These are phyloP conservation scores for Stenoptilia bipunctidactyla DNA, from an alignment of 2,888 invertebrate genomes.

Conservation along the genomic window DNA sequence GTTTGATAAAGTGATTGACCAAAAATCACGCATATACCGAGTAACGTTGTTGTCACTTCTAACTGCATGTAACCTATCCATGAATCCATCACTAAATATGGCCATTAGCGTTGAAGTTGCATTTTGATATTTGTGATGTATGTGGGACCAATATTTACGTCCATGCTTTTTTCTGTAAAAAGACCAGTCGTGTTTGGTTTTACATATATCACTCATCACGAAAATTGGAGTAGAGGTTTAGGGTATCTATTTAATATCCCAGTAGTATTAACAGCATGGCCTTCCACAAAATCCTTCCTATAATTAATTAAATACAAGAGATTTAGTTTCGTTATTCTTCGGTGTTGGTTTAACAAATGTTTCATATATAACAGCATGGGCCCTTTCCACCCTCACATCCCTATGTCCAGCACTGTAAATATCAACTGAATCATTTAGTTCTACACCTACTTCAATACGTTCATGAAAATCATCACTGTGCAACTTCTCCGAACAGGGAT, in stretches of 20 bases:
- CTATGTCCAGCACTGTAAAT: slow-evolving; percentile 26
- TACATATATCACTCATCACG: neutral
- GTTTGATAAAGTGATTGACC: too few species aligned
- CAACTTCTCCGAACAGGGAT: too few species aligned
- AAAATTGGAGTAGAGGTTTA: slow-evolving; percentile 5
- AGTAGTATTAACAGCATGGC: slow-evolving; percentile 26
- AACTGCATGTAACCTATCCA: neutral
- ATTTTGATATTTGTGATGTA: neutral
- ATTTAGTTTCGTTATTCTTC: neutral
- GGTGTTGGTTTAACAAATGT: slow-evolving; percentile 41
- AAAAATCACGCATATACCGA: too few species aligned
- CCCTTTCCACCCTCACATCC: slow-evolving; percentile 39
- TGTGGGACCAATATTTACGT: neutral
- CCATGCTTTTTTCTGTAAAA: slow-evolving; percentile 3
- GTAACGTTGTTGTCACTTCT: slow-evolving; percentile 1
- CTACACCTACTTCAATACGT: neutral
- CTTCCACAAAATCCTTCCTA: neutral
- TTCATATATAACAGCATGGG: slow-evolving; percentile 39
- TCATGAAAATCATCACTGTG: slow-evolving; percentile 3
- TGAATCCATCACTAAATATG: neutral
- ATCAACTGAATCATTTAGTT: neutral
- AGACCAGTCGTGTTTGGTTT: slow-evolving; percentile 3
- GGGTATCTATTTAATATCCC: slow-evolving; percentile 1
- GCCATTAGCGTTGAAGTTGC: slow-evolving; percentile 6
- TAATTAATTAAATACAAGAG: neutral